phyloP scores from a whole-genome alignment of 2,113 vertebrate genomes.

The Monopterus albus region DNA sequence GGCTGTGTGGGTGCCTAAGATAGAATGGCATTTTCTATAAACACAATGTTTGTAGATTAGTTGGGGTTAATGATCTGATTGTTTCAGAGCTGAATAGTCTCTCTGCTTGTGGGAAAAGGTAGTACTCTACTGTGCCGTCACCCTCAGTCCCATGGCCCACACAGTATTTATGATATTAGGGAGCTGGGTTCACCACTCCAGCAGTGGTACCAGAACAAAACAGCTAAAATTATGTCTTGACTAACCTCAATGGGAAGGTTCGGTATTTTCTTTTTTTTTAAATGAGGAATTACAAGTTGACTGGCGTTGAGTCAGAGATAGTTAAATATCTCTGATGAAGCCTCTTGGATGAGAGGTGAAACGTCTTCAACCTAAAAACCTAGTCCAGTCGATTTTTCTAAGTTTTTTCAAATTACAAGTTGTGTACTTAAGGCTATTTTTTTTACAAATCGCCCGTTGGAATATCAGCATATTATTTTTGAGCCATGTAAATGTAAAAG shows the following conservation, averaged over 20 bases:
- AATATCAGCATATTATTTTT: constrained; percentile 51
- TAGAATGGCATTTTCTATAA: constrained; percentile 62
- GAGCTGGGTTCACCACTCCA: constrained; percentile 48
- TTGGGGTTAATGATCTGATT: constrained; percentile 72
- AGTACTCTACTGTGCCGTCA: constrained; percentile 41
- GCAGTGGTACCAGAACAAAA: constrained; percentile 53
- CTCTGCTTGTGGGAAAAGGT: constrained; percentile 33
- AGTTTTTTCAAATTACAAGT: too few relatives aligned
- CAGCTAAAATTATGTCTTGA: constrained; percentile 63
- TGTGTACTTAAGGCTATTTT: constrained; percentile 63
- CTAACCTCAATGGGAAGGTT: constrained; percentile 65
- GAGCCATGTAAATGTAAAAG: constrained; percentile 24
- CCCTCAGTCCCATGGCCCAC: constrained; percentile 59
- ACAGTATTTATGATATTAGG: constrained; percentile 70
- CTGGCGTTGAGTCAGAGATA: too few relatives aligned
- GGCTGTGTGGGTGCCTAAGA: constrained; percentile 33
- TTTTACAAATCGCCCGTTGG: constrained; percentile 44
- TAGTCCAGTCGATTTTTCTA: too few relatives aligned
- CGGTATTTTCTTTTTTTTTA: constrained; percentile 63
- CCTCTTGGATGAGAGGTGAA: too few relatives aligned
- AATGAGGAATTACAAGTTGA: constrained; percentile 70
- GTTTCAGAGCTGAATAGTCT: constrained; percentile 40
- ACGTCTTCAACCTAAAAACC: too few relatives aligned
- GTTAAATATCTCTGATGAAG: too few relatives aligned
- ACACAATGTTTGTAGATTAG: constrained; percentile 78